A percentile compares a stretch with the other conserved stretches of the same genome.
Conservation (phyloP, 2,797 vertebrate genomes). For the Sebastes miniatus region DNA sequence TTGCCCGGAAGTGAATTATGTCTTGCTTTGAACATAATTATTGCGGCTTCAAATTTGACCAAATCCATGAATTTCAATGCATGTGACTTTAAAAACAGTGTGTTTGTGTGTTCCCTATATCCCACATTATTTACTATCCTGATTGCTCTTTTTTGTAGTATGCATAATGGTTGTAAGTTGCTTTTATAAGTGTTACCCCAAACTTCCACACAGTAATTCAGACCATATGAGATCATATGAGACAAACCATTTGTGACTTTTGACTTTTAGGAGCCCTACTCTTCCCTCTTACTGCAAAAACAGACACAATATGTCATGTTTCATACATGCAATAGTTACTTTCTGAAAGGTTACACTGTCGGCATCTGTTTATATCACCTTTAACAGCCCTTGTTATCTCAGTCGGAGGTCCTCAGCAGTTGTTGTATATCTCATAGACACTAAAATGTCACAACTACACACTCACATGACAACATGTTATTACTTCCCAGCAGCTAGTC, state of each 20-base stretch:
- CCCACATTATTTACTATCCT: too few species aligned
- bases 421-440: neutral
- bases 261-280: neutral
- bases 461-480: neutral
- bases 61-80: too few species aligned
- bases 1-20: too few species aligned
- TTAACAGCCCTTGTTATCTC: neutral
- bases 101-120: too few species aligned
- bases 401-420: neutral
- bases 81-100: too few species aligned
- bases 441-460: conserved; percentile 1
- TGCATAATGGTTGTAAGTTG: too few species aligned
- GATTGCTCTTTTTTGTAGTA: too few species aligned
- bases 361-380: neutral
- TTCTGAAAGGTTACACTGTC: neutral
- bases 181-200: too few species aligned
- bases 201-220: too few species aligned
- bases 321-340: neutral
- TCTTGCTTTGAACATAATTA: too few species aligned
- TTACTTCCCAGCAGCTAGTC: neutral
- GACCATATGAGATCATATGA: neutral
- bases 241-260: neutral
- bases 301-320: neutral
- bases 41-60: too few species aligned
- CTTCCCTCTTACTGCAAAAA: neutral